Base-by-base conservation (phyloP, 2,113 vertebrate genomes). In the Neodon shergylaensis region DNA sequence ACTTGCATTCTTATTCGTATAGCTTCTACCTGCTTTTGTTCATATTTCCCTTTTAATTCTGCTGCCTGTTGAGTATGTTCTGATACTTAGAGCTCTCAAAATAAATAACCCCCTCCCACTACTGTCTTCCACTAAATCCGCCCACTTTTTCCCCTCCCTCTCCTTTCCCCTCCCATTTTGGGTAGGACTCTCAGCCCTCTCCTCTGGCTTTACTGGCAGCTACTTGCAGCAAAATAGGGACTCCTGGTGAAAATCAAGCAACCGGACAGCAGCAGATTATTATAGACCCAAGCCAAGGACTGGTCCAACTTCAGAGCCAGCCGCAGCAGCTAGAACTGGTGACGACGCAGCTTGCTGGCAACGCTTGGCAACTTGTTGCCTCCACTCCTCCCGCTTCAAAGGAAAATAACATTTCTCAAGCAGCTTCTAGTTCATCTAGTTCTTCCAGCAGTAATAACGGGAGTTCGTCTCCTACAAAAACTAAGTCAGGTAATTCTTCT, bases 161-260 rank as follows among this genome's bases (percentile, higher is more conserved):
- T 84, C 98, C 96, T 95, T 97, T 96, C 88, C 93, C 90, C 72
- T 95, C 97, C 93, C 88, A 74, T 97, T 98, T 93, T 72, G 98
- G 98, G 79, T 98, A 99, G 99, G 99, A 99, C 98, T 99, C 99
- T 95, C 99, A 99, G 98, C 99, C 99, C 96, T 99, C 99, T 97
- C 99, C 99, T 97, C 98, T 99, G 3, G 99, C 99, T 98, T 98
- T 99, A 98, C 99, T 99, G 95, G 99, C 99, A 95, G 99, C 99
- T 97, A 99, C 99, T 98, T 99, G 99, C 99, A 99, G 99, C 99
- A 99, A 99, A 98, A 99, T 99, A 98, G 99, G 99, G 97, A 99
- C 99, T 97, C 98, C 99, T 93, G 99, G 99, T 97, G 99, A 99
- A 98, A 99, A 98, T 97, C 99, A 99, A 98, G 98, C 98, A 65